Conservation (phyloP, 2,888 invertebrate species). For the Rhamphomyia laevipes region DNA sequence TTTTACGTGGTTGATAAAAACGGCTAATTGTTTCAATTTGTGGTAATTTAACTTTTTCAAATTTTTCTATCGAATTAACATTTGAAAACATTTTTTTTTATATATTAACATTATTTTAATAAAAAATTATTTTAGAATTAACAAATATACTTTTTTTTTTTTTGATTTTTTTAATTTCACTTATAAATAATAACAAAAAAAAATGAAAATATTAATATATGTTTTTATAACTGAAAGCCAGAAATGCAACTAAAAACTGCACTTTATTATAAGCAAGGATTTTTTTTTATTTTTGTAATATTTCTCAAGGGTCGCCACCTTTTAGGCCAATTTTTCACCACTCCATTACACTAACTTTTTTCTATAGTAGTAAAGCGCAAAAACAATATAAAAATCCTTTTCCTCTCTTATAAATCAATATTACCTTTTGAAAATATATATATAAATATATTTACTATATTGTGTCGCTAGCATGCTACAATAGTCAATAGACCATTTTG, state of each 20-base stretch:
- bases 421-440: background rate
- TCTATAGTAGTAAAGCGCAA: background rate
- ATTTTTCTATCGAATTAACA: constrained; percentile 30
- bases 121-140: background rate
- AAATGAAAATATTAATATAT: background rate
- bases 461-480: too few species aligned
- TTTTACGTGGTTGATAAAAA: constrained; percentile 58
- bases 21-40: constrained; percentile 37
- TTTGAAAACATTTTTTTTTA: constrained; percentile 30
- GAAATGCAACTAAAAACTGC: background rate
- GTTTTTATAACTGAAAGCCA: background rate
- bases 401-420: constrained; percentile 13
- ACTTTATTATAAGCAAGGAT: background rate
- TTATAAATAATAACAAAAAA: background rate
- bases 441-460: background rate
- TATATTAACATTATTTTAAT: background rate
- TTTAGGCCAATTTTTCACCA: too few species aligned
- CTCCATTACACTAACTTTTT: background rate
- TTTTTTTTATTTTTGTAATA: background rate
- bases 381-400: constrained; percentile 9
- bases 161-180: constrained; percentile 1
- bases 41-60: constrained; percentile 37
- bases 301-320: too few species aligned
- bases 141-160: constrained; percentile 13
- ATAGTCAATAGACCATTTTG: too few species aligned